Conservation (phyloP, 2,888 invertebrate genomes). For the Leuctra nigra region DNA sequence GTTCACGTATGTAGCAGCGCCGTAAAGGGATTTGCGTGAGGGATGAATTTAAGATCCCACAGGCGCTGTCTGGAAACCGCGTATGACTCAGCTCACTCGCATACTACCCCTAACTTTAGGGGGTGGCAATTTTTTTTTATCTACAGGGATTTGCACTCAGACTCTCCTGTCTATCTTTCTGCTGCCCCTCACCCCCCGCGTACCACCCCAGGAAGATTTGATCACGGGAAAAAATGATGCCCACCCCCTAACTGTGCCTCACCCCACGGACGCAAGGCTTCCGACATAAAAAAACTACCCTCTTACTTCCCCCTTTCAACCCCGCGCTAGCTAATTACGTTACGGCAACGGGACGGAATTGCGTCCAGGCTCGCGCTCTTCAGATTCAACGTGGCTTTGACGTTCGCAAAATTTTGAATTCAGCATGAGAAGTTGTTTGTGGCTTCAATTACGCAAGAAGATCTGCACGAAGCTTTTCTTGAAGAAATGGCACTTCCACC, state of each 20-base stretch:
- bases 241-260: constrained; percentile 20
- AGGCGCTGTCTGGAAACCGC: constrained; percentile 2
- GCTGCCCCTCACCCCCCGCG: constrained; percentile 36
- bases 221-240: constrained; percentile 31
- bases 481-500: too few species aligned
- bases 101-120: constrained; percentile 21
- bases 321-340: constrained; percentile 60
- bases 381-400: constrained; percentile 2
- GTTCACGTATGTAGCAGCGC: too few species aligned
- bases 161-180: constrained; percentile 11
- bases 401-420: too few species aligned
- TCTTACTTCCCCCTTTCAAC: constrained; percentile 41
- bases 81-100: constrained; percentile 27
- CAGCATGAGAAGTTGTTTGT: too few species aligned
- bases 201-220: constrained; percentile 33
- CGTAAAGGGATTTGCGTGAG: too few species aligned
- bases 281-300: constrained; percentile 26
- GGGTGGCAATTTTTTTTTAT: constrained; percentile 25
- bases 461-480: too few species aligned
- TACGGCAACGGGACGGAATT: constrained; percentile 51
- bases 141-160: constrained; percentile 29
- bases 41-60: too few species aligned
- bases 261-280: constrained; percentile 24
- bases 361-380: constrained; percentile 15
- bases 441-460: too few species aligned